phyloP scores from a whole-genome alignment of 2,113 vertebrate genomes.

The Forbesichthys agassizii region DNA sequence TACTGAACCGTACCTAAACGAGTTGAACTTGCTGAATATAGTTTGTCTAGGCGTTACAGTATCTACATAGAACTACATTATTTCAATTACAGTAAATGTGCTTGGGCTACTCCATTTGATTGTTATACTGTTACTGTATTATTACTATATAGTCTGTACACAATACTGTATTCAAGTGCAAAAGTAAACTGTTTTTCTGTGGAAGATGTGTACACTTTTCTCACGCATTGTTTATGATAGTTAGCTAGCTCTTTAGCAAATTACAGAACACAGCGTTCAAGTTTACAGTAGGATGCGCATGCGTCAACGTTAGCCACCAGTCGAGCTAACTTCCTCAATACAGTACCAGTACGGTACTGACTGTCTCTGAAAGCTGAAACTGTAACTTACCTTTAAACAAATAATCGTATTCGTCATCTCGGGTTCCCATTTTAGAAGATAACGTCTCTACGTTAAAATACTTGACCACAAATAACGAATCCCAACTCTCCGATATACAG shows the following conservation, averaged over 20 bases:
- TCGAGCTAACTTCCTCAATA: constrained; percentile 64
- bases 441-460: constrained; percentile 36
- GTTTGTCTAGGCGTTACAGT: too few species aligned
- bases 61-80: too few species aligned
- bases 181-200: too few species aligned
- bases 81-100: too few species aligned
- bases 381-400: constrained; percentile 76
- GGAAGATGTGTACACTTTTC: too few species aligned
- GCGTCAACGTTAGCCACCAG: constrained; percentile 7
- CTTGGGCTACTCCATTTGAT: too few species aligned
- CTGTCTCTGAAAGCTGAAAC: constrained; percentile 7
- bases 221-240: background rate
- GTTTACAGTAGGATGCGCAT: too few species aligned
- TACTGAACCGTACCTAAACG: background rate
- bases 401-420: constrained; percentile 82
- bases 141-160: too few species aligned
- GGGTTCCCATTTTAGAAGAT: constrained; percentile 67
- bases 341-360: background rate
- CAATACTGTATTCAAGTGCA: too few species aligned
- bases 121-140: too few species aligned
- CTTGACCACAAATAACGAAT: constrained; percentile 18
- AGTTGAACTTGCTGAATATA: too few species aligned
- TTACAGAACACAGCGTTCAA: background rate
- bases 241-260: background rate
- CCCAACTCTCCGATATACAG: background rate